Conservation (phyloP, 1,140 invertebrate species). For the Musca domestica region DNA sequence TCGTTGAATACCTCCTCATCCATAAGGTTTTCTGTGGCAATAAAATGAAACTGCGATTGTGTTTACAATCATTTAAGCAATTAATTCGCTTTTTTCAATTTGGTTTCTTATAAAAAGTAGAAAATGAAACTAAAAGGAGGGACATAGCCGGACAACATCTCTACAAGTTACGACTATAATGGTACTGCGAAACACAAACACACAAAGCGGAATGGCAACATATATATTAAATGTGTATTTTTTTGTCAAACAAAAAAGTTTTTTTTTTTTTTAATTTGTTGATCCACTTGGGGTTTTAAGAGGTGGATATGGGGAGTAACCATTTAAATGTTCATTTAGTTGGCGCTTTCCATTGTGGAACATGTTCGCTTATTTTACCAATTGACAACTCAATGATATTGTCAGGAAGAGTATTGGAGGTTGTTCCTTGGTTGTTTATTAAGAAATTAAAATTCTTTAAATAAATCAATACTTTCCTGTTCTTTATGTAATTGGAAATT, state of each 20-base stretch:
- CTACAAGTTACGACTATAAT: too few relatives aligned
- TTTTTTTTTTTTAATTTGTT: not conserved
- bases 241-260: not conserved
- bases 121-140: too few relatives aligned
- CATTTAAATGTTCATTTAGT: conserved; percentile 14
- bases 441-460: too few relatives aligned
- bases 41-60: not conserved
- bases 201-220: not conserved
- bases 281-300: not conserved
- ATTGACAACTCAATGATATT: conserved; percentile 20
- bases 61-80: conserved; percentile 20
- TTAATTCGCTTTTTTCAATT: conserved; percentile 19
- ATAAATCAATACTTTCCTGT: too few relatives aligned
- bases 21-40: too few relatives aligned
- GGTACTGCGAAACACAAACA: too few relatives aligned
- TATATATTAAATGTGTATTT: conserved; percentile 8
- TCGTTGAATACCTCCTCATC: too few relatives aligned
- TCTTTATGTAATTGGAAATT: too few relatives aligned
- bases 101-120: not conserved
- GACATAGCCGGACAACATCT: too few relatives aligned
- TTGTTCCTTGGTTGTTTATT: too few relatives aligned
- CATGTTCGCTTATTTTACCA: not conserved
- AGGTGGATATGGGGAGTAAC: conserved; percentile 6
- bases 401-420: too few relatives aligned
- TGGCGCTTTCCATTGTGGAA: not conserved